Percentiles rank a stretch among this genome's conserved stretches.
Conservation (phyloP, 2,888 invertebrate species). For the Xestoiulus laeticollis region DNA sequence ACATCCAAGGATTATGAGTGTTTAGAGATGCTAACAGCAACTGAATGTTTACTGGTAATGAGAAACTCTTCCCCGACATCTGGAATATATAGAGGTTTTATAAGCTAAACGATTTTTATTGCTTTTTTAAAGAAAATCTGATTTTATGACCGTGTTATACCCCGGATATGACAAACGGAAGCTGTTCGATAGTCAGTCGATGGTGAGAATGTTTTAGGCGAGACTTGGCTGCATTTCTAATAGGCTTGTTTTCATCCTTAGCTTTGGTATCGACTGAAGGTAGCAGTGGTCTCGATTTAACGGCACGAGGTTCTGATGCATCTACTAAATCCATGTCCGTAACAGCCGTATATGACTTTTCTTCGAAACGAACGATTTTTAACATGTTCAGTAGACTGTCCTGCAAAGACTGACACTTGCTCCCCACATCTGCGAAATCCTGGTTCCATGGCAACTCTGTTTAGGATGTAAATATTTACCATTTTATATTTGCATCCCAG, state of each 20-base stretch:
- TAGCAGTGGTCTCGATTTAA: background rate
- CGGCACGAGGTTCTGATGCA: background rate
- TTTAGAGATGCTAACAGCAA: background rate
- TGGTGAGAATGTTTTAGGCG: background rate
- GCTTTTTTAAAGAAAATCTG: background rate
- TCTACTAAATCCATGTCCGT: background rate
- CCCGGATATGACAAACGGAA: slow-evolving; percentile 11
- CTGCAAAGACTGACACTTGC: background rate
- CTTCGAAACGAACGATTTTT: background rate
- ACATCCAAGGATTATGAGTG: slow-evolving; percentile 23
- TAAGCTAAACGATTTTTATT: background rate
- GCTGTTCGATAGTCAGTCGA: background rate
- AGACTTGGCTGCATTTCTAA: background rate
- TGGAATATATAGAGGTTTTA: background rate
- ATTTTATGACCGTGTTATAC: background rate
- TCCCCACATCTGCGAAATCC: background rate
- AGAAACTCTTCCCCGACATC: slow-evolving; percentile 31
- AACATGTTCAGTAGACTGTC: background rate
- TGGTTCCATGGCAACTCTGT: background rate
- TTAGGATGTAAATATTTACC: background rate
- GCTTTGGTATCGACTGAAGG: background rate
- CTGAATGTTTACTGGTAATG: slow-evolving; percentile 40
- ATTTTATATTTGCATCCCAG: too few relatives aligned
- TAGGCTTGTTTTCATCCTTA: background rate
- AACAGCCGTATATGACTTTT: background rate